Base-by-base conservation (phyloP, 2,113 vertebrate species). In the Nymphicus hollandicus region DNA sequence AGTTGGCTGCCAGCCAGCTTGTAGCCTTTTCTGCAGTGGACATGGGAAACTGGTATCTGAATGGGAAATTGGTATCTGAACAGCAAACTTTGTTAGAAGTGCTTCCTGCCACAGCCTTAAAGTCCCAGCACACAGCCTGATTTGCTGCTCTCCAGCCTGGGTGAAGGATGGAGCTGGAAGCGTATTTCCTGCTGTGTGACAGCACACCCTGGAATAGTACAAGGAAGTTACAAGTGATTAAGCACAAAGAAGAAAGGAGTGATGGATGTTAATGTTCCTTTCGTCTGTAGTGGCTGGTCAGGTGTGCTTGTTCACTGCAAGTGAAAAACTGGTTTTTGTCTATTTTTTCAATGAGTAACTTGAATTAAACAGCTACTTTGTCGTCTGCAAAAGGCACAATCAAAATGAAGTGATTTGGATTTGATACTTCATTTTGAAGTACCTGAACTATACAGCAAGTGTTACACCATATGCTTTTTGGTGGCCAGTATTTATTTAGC, bases 91-190 rank as follows among this genome's bases (percentile, higher is more conserved):
- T 0, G 19, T 25, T 27, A 16, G 5, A 3, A 23, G 58, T 4
- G 25, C 47, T 64, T 10, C 79, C 60, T 68, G 81, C 71, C 8
- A 1, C 0, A 1, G 20, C 55, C 7, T 1, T 8, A 7, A 7
- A 0, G 20, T 20, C 25, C 47, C 0, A 0, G 33, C 47, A 8
- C 1, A 4, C 7, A 3, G 64, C 56, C 69, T 1, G 0, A 2
- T 9, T 1, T 8, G 53, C 78, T 46, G 78, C 66, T 25, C 2
- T 4, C 0, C 0, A 3, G 24, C 41, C 60, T 25, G 74, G 8
- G 9, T 23, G 19, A 35, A 10, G 52, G 11, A 28, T 25, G 31
- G 64, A 63, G 58, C 64, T 50, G 64, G 41, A 14, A 35, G 64
- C 13, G 2, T 13, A 0, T 35, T 25, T 81, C 52, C 70, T 41